Evolutionary conservation across 2,888 invertebrate genomes (phyloP).

Genomic region (Teleogryllus oceanicus): DNA sequence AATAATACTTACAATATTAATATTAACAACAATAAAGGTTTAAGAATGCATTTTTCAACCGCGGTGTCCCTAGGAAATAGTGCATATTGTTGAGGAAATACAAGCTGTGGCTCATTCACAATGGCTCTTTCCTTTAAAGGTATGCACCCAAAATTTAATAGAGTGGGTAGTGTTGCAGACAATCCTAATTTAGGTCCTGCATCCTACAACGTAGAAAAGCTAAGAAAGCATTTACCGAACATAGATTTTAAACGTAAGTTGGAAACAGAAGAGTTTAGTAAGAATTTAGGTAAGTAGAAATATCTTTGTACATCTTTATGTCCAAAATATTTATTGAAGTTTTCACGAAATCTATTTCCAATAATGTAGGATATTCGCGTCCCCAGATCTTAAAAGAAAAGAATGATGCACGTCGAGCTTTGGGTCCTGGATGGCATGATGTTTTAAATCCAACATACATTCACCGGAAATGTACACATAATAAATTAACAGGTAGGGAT

Average conservation of each 20-base stretch:
- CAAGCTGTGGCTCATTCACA: neutral
- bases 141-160: neutral
- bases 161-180: neutral
- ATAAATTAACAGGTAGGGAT: neutral
- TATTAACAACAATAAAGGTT: too few species aligned
- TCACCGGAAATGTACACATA: neutral
- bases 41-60: too few species aligned
- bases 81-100: too few species aligned
- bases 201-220: neutral
- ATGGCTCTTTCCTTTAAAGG: conserved; percentile 1
- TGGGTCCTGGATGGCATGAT: neutral
- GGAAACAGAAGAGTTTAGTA: neutral
- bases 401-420: neutral
- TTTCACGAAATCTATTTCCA: too few species aligned
- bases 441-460: neutral
- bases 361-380: too few species aligned
- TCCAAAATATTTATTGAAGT: too few species aligned
- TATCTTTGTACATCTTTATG: too few species aligned
- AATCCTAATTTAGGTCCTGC: neutral
- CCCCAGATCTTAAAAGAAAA: neutral
- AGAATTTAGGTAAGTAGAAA: neutral
- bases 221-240: neutral
- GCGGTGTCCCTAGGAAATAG: too few species aligned
- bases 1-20: too few species aligned
- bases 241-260: neutral